These are phyloP conservation scores for Heliothis subflexa DNA, from an alignment of 1,140 invertebrate genomes.

Conservation along the genomic window DNA sequence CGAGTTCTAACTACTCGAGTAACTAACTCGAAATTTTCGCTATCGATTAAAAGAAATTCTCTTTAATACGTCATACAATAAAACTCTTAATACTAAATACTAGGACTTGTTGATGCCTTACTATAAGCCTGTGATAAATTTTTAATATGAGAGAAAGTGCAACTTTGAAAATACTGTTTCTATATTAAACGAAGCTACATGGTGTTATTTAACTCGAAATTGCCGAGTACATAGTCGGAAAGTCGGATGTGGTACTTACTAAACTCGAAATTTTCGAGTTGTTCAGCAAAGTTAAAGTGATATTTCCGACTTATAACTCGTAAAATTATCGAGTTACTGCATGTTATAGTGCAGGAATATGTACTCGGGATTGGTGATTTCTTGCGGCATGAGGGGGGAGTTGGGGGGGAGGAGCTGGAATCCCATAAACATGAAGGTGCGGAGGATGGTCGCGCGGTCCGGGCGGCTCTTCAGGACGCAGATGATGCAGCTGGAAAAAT, in stretches of 20 bases:
- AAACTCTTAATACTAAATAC: constrained; percentile 68
- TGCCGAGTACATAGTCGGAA: constrained; percentile 1
- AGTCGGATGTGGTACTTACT: constrained; percentile 8
- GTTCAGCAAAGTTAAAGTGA: not conserved
- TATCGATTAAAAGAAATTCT: constrained; percentile 56
- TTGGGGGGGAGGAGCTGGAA: constrained; percentile 95
- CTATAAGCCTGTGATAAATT: constrained; percentile 52
- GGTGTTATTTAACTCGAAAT: constrained; percentile 29
- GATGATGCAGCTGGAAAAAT: constrained; percentile 84
- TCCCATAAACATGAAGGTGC: constrained; percentile 98
- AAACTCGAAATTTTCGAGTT: constrained; percentile 30
- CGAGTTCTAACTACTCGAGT: constrained; percentile 13
- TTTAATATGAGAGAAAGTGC: constrained; percentile 59
- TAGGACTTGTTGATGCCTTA: constrained; percentile 73
- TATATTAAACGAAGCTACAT: constrained; percentile 40
- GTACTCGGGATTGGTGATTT: constrained; percentile 88
- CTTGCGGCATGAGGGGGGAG: constrained; percentile 90
- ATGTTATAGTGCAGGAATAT: constrained; percentile 94
- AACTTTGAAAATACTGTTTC: constrained; percentile 59
- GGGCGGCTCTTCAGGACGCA: constrained; percentile 94
- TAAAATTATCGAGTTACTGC: constrained; percentile 84
- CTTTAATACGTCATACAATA: constrained; percentile 61
- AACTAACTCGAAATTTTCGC: not conserved
- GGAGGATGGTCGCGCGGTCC: constrained; percentile 94
- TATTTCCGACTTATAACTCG: constrained; percentile 27